Evolutionary conservation across 2,113 vertebrate genomes (phyloP).

Genomic region (Dipodomys ordii): DNA sequence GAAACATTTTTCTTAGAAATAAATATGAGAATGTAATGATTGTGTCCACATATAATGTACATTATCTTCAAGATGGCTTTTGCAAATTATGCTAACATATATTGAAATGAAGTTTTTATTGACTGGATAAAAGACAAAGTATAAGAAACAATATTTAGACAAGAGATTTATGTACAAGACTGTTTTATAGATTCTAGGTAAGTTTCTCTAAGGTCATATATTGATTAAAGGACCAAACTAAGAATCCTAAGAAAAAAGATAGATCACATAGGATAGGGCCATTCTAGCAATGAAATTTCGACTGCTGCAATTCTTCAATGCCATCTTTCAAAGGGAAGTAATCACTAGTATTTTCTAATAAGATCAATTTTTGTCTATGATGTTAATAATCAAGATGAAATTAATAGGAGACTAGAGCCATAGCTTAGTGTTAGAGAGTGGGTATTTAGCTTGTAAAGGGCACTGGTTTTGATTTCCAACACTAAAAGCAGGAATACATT

Average conservation of each 20-base stretch:
- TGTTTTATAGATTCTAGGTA: conserved; percentile 7
- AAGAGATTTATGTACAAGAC: background rate
- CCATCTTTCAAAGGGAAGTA: conserved; percentile 15
- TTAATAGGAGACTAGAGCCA: too few species aligned
- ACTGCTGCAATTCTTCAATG: background rate
- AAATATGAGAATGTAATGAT: background rate
- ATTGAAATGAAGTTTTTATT: conserved; percentile 22
- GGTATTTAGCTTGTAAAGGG: background rate
- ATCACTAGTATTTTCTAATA: background rate
- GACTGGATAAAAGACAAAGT: background rate
- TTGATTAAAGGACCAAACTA: conserved; percentile 31
- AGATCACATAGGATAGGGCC: background rate
- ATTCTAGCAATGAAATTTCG: background rate
- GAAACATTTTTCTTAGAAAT: conserved; percentile 30
- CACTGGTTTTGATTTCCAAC: background rate
- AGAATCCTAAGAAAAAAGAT: background rate
- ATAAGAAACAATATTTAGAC: background rate
- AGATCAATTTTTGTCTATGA: conserved; percentile 16
- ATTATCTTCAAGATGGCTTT: conserved; percentile 17
- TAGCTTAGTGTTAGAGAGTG: background rate
- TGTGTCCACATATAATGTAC: background rate
- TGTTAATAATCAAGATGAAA: background rate
- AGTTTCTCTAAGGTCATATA: background rate
- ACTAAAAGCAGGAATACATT: background rate
- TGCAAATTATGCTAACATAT: background rate